These are phyloP conservation scores for Dynastes hyllus DNA, from an alignment of 2,888 invertebrate species.

Conservation along the genomic window DNA sequence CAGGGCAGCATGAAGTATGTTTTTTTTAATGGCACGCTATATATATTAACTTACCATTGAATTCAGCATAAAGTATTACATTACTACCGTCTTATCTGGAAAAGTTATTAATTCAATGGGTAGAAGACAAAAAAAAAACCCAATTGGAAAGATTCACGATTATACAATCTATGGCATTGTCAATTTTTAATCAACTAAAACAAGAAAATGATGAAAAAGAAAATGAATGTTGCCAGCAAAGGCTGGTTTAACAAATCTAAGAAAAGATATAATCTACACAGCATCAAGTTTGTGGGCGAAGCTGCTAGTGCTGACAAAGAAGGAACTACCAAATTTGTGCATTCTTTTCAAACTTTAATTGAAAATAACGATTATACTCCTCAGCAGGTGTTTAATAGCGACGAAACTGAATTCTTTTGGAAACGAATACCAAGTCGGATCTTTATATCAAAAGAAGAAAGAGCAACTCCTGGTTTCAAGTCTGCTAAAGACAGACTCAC, in stretches of 20 bases:
- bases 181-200: conserved; percentile 8
- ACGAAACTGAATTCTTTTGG: not conserved
- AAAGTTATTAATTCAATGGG: not conserved
- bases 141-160: not conserved
- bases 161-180: not conserved
- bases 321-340: not conserved
- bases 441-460: no score
- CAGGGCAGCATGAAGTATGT: no score
- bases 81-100: not conserved
- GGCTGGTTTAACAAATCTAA: conserved; percentile 32
- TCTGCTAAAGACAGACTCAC: no score
- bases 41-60: no score
- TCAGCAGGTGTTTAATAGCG: not conserved
- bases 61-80: no score
- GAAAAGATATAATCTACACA: not conserved
- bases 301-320: not conserved
- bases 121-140: not conserved
- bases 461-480: no score
- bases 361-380: not conserved
- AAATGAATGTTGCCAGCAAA: not conserved
- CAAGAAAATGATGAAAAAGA: not conserved
- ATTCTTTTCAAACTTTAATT: not conserved
- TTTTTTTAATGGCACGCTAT: no score
- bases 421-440: no score
- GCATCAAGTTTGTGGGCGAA: not conserved